phyloP scores from a whole-genome alignment of 2,113 vertebrate genomes.

The Scatophagus argus region DNA sequence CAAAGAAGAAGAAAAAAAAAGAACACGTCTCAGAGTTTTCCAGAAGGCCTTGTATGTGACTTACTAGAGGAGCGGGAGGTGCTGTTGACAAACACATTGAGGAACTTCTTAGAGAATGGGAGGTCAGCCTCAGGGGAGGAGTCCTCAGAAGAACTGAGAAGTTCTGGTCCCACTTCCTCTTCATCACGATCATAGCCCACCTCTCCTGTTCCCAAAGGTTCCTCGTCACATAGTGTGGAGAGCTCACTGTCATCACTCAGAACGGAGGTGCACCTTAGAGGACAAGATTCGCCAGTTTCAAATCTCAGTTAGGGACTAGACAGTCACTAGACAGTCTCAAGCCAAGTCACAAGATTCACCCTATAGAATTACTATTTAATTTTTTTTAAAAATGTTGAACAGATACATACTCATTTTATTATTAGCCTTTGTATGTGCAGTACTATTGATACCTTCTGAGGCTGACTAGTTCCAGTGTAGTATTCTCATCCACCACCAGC shows the following conservation, averaged over 20 bases:
- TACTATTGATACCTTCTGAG: slow-evolving; percentile 84
- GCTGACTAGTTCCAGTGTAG: slow-evolving; percentile 95
- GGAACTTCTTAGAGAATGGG: slow-evolving; percentile 98
- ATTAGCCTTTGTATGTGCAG: not conserved
- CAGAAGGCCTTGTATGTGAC: slow-evolving; percentile 58
- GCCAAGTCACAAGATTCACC: too few species aligned
- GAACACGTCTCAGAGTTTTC: not conserved
- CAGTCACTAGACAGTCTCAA: not conserved
- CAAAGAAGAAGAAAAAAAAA: too few species aligned
- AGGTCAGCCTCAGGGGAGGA: slow-evolving; percentile 95
- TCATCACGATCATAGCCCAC: slow-evolving; percentile 69
- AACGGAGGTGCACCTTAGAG: slow-evolving; percentile 88
- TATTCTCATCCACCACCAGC: slow-evolving; percentile 97
- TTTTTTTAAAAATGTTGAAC: too few species aligned
- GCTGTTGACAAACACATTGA: slow-evolving; percentile 98
- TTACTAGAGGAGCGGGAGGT: slow-evolving; percentile 97
- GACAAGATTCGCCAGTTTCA: not conserved
- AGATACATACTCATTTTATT: not conserved
- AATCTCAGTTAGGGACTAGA: not conserved
- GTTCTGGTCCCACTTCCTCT: slow-evolving; percentile 74
- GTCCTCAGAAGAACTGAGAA: slow-evolving; percentile 87
- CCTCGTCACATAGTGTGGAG: slow-evolving; percentile 88
- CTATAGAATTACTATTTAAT: too few species aligned
- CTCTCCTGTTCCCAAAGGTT: slow-evolving; percentile 79
- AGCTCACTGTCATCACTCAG: slow-evolving; percentile 92